Conservation (phyloP, 2,888 invertebrate species). For the Chromoteleia sp. region DNA sequence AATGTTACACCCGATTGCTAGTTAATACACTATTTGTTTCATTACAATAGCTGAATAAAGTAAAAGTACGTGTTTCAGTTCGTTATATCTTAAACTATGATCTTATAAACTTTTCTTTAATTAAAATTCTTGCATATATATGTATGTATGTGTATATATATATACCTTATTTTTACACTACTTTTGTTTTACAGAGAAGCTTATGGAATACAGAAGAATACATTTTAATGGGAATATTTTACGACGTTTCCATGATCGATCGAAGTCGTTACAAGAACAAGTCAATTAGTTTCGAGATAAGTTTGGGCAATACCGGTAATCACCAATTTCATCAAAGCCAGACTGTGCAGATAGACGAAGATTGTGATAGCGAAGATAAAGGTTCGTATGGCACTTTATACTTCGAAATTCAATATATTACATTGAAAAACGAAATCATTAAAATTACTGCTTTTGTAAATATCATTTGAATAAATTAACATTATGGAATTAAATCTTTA, state of each 20-base stretch:
- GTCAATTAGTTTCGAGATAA: slow-evolving; percentile 88
- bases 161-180: not conserved
- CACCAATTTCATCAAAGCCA: slow-evolving; percentile 77
- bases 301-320: slow-evolving; percentile 87
- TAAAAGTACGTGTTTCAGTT: too few species aligned
- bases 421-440: not conserved
- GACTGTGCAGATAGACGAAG: slow-evolving; percentile 44
- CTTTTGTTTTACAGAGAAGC: slow-evolving; percentile 84
- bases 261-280: slow-evolving; percentile 85
- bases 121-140: too few species aligned
- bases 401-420: not conserved
- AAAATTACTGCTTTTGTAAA: not conserved
- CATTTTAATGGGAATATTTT: slow-evolving; percentile 87
- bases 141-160: not conserved
- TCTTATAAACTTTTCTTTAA: too few species aligned
- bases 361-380: slow-evolving; percentile 30
- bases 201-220: slow-evolving; percentile 88
- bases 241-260: slow-evolving; percentile 90
- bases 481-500: not conserved
- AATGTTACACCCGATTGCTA: slow-evolving; percentile 1
- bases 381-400: slow-evolving; percentile 33
- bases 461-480: not conserved
- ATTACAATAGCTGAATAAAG: too few species aligned
- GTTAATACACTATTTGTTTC: too few species aligned
- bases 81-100: too few species aligned